These are phyloP conservation scores for Graptemys geographica DNA, from an alignment of 2,797 vertebrate species.

Conservation along the genomic window DNA sequence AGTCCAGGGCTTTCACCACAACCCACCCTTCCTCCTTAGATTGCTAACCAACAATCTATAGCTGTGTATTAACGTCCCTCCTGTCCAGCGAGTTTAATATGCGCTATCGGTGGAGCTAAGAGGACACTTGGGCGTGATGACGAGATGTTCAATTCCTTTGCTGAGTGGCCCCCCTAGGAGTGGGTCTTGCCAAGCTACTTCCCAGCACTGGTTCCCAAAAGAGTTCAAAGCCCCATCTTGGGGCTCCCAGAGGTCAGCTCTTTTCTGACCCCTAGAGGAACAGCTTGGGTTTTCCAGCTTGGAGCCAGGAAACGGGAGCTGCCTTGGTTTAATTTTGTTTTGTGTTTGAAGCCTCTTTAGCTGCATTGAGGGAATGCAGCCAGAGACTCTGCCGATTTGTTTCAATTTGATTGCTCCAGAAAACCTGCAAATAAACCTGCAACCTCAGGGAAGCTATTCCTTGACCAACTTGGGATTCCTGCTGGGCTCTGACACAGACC, in stretches of 20 bases:
- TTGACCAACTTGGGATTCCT: not conserved
- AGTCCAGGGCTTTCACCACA: too few species aligned
- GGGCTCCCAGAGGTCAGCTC: not conserved
- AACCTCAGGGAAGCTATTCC: not conserved
- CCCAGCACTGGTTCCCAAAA: not conserved
- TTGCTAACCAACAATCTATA: too few species aligned
- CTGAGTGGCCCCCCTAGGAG: not conserved
- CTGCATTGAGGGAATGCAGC: not conserved
- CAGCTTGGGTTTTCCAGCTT: not conserved
- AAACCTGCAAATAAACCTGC: not conserved
- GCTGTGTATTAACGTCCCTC: too few species aligned
- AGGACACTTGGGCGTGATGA: not conserved
- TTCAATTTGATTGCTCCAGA: not conserved
- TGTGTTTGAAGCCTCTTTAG: not conserved
- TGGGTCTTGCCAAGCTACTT: not conserved
- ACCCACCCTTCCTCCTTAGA: too few species aligned
- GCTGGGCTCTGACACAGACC: not conserved
- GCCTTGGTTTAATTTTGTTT: not conserved
- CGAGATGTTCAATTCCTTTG: not conserved
- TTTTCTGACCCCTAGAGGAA: not conserved
- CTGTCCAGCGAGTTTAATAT: too few species aligned
- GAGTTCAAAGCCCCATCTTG: not conserved
- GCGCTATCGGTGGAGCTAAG: not conserved
- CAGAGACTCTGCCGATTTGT: not conserved
- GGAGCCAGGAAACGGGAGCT: not conserved